These are phyloP conservation scores for Styela clava DNA, from an alignment of 23 tunicate species.

Conservation along the genomic window DNA sequence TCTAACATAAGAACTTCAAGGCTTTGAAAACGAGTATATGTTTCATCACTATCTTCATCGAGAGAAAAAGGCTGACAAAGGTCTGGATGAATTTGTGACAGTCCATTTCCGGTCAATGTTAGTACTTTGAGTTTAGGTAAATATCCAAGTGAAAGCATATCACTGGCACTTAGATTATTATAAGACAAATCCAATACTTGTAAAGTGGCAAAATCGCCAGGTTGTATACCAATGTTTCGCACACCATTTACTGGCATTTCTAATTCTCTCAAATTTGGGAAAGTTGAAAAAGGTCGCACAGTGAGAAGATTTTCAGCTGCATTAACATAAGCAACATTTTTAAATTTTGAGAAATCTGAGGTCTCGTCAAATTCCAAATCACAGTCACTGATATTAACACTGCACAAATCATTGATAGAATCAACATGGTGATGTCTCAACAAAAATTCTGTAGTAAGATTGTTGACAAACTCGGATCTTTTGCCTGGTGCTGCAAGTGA, in stretches of 20 bases:
- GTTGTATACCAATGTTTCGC: slow-evolving; percentile 29
- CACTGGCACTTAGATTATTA: slow-evolving; percentile 61
- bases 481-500: background rate
- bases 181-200: slow-evolving; percentile 91
- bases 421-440: slow-evolving; percentile 61
- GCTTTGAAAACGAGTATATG: slow-evolving; percentile 33
- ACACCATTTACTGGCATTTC: slow-evolving; percentile 90
- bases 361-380: slow-evolving; percentile 40
- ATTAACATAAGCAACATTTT: slow-evolving; percentile 81
- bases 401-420: slow-evolving; percentile 64
- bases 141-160: slow-evolving; percentile 56
- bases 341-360: slow-evolving; percentile 52
- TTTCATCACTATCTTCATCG: slow-evolving; percentile 16
- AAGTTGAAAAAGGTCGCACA: slow-evolving; percentile 58
- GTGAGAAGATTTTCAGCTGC: slow-evolving; percentile 85
- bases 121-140: slow-evolving; percentile 69
- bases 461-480: slow-evolving; percentile 1
- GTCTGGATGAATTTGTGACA: slow-evolving; percentile 55
- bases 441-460: slow-evolving; percentile 21
- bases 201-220: slow-evolving; percentile 58
- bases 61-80: slow-evolving; percentile 50
- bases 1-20: slow-evolving; percentile 78
- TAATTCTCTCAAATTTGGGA: slow-evolving; percentile 72
- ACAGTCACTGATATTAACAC: slow-evolving; percentile 62
- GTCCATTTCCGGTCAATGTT: slow-evolving; percentile 75